Percentiles rank a stretch among this genome's conserved stretches.
Conservation (phyloP, 1,140 invertebrate species). For the Pseudobourletiella spinata region DNA sequence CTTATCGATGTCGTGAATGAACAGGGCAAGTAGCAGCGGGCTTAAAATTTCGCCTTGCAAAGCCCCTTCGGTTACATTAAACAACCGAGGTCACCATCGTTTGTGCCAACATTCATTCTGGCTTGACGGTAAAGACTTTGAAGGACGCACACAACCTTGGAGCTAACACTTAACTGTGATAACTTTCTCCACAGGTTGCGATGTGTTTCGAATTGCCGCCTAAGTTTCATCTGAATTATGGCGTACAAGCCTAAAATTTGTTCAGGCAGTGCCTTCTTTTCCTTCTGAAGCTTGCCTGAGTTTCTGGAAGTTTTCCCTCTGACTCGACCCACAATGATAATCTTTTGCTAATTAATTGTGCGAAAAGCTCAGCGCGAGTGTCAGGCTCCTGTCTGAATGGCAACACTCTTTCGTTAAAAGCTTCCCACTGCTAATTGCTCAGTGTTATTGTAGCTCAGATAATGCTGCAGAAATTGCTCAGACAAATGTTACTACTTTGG, state of each 20-base stretch:
- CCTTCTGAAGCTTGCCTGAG: conserved; percentile 11
- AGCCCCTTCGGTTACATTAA: conserved; percentile 12
- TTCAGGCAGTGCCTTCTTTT: background rate
- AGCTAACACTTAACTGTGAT: background rate
- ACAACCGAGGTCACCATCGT: background rate
- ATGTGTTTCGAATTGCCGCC: background rate
- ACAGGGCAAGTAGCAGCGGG: conserved; percentile 5
- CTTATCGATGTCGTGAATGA: conserved; percentile 11
- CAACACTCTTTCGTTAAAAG: background rate
- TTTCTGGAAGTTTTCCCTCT: conserved; percentile 9
- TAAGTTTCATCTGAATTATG: background rate
- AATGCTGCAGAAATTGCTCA: no score
- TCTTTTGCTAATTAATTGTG: conserved; percentile 20
- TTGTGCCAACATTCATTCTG: conserved; percentile 12
- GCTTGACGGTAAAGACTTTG: conserved; percentile 11
- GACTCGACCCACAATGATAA: background rate
- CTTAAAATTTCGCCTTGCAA: conserved; percentile 9
- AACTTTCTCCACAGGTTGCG: conserved; percentile 14
- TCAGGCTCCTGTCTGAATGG: background rate
- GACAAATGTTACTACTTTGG: background rate
- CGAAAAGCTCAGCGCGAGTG: conserved; percentile 31
- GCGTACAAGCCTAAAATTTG: background rate
- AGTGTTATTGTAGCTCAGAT: no score
- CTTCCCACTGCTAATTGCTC: background rate
- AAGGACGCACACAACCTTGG: conserved; percentile 12